A percentile compares a stretch with the other conserved stretches of the same genome.
Conservation (phyloP, 2,797 vertebrate genomes). For the Steatocranus sp. region DNA sequence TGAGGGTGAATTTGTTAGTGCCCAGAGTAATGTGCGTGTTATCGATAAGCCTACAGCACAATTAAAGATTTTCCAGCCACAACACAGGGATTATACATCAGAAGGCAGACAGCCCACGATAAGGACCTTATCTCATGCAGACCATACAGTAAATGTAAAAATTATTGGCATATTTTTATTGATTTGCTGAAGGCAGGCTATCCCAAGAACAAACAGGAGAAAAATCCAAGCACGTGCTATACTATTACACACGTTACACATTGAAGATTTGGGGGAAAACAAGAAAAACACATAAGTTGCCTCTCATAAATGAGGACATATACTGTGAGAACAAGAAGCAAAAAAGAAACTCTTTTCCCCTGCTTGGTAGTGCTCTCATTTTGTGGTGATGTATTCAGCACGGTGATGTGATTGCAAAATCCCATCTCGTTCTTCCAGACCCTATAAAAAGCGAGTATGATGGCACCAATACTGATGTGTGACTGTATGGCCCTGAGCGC, state of each 20-base stretch:
- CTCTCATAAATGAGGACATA: slow-evolving; percentile 34
- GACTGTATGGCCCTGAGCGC: slow-evolving; percentile 44
- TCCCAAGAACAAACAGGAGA: slow-evolving; percentile 9
- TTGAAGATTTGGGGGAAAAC: not conserved
- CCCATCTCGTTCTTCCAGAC: slow-evolving; percentile 49
- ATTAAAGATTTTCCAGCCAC: slow-evolving; percentile 36
- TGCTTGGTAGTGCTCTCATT: slow-evolving; percentile 38
- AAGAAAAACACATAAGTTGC: slow-evolving; percentile 2
- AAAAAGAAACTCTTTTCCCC: slow-evolving; percentile 4
- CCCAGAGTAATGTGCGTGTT: slow-evolving; percentile 3
- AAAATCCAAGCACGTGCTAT: not conserved
- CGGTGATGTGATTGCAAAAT: slow-evolving; percentile 57
- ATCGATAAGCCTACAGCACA: slow-evolving; percentile 40
- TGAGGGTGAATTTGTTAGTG: not conserved
- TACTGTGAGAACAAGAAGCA: not conserved
- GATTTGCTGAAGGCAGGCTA: slow-evolving; percentile 20
- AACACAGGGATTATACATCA: slow-evolving; percentile 33
- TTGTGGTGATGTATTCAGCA: slow-evolving; percentile 57
- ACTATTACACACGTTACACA: not conserved
- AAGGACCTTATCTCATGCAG: slow-evolving; percentile 39
- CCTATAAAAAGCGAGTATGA: slow-evolving; percentile 50
- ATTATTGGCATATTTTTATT: slow-evolving; percentile 40
- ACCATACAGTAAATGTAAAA: slow-evolving; percentile 25
- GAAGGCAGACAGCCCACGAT: slow-evolving; percentile 25
- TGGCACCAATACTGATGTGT: slow-evolving; percentile 42